Conservation (phyloP, 2,113 vertebrate species). For the Pycnonotus jocosus region DNA sequence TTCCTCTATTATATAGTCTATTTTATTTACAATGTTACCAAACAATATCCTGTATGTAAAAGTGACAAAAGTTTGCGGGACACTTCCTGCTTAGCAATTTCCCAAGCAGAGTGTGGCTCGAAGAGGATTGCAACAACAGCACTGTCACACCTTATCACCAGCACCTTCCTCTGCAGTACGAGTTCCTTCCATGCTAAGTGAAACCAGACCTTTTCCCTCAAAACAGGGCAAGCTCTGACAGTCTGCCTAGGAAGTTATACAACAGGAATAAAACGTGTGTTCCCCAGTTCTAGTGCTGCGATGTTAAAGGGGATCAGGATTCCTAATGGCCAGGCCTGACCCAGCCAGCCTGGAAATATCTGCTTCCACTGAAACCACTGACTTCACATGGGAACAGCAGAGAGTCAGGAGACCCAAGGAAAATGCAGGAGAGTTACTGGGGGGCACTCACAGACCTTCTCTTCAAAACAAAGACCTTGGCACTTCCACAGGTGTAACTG, state of each 20-base stretch:
- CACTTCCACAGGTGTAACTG: background rate
- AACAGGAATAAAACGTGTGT: background rate
- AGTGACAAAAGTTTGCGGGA: background rate
- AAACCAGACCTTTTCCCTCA: background rate
- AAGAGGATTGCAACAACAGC: background rate
- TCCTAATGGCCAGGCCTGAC: background rate
- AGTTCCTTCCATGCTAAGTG: background rate
- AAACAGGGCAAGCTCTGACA: background rate
- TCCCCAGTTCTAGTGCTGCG: background rate
- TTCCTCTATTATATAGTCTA: slow-evolving; percentile 66
- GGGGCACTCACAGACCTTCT: background rate
- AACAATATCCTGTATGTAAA: slow-evolving; percentile 54
- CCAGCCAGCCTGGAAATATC: background rate
- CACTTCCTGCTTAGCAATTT: slow-evolving; percentile 4
- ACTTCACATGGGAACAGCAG: background rate
- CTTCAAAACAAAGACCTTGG: background rate
- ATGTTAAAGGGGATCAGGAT: background rate
- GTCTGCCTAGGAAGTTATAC: background rate
- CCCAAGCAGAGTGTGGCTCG: background rate
- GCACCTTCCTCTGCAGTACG: background rate
- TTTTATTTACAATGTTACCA: slow-evolving; percentile 71
- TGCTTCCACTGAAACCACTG: background rate
- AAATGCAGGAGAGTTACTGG: background rate
- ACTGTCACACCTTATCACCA: background rate
- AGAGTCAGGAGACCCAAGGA: background rate